Evolutionary conservation across 2,888 invertebrate species (phyloP).

Genomic region (Eupithecia centaureata): DNA sequence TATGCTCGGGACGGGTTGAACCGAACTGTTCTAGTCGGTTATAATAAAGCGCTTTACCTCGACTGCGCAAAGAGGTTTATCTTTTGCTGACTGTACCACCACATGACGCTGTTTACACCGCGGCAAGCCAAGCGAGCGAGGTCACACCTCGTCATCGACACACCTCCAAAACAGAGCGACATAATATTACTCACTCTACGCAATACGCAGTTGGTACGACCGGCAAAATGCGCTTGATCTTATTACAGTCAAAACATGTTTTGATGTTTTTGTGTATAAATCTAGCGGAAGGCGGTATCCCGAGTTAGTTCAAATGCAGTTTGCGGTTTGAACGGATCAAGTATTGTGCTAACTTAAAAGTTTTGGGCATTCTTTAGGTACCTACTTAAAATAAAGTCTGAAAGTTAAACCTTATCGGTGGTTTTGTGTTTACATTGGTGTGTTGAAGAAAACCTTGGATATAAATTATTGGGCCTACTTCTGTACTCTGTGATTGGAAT

Average conservation of each 20-base stretch:
- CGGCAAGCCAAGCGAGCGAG: neutral
- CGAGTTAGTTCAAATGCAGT: neutral
- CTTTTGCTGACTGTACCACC: no score
- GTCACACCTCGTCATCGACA: neutral
- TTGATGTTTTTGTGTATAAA: conserved; percentile 4
- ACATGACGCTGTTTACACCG: neutral
- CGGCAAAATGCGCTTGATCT: neutral
- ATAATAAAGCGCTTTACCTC: no score
- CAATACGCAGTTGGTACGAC: conserved; percentile 5
- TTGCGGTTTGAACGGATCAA: neutral
- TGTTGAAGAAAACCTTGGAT: neutral
- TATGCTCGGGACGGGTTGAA: no score
- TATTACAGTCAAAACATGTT: conserved; percentile 9
- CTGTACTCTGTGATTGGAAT: neutral
- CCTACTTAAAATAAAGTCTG: neutral
- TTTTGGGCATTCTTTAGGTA: no score
- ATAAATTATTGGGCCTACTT: neutral
- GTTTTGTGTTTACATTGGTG: no score
- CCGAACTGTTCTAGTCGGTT: no score
- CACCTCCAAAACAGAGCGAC: conserved; percentile 1
- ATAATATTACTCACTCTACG: neutral
- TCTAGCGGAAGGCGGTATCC: neutral
- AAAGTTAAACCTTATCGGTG: neutral
- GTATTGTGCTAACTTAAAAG: neutral
- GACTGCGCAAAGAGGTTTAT: no score